A percentile compares a stretch with the other conserved stretches of the same genome.
Evolutionary conservation across 2,113 vertebrate genomes (phyloP).

Genomic region (Psephotus haematonotus): DNA sequence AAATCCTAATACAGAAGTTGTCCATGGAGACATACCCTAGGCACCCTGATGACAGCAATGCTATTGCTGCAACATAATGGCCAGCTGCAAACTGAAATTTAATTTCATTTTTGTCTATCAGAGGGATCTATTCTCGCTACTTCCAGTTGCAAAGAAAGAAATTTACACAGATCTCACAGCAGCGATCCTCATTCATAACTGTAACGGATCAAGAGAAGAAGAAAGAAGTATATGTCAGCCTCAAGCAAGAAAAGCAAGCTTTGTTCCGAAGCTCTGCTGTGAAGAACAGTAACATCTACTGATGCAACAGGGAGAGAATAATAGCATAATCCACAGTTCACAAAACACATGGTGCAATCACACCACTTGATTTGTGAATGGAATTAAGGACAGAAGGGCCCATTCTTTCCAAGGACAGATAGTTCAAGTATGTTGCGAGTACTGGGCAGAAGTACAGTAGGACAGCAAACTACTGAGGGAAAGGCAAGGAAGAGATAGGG

Average conservation of each 20-base stretch:
- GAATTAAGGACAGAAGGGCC: not conserved
- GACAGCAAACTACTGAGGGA: not conserved
- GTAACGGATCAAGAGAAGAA: not conserved
- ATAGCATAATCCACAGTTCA: not conserved
- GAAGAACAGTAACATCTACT: not conserved
- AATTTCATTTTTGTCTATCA: slow-evolving; percentile 47
- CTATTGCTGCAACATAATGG: slow-evolving; percentile 32
- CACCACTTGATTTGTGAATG: not conserved
- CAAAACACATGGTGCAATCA: not conserved
- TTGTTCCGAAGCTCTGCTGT: not conserved
- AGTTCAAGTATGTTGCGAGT: not conserved
- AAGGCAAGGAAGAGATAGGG: not conserved
- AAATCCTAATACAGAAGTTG: slow-evolving; percentile 30
- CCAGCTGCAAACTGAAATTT: slow-evolving; percentile 49
- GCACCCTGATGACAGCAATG: slow-evolving; percentile 43
- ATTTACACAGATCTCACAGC: not conserved
- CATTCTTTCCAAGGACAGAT: not conserved
- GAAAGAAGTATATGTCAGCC: not conserved
- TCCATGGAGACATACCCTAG: not conserved
- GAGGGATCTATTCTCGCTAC: not conserved
- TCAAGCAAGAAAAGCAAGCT: not conserved
- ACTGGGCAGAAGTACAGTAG: not conserved
- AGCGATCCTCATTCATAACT: not conserved
- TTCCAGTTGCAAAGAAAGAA: not conserved
- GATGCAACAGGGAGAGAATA: not conserved